Evolutionary conservation across 2,797 vertebrate genomes (phyloP).

Genomic region (Neoniphon sammara): DNA sequence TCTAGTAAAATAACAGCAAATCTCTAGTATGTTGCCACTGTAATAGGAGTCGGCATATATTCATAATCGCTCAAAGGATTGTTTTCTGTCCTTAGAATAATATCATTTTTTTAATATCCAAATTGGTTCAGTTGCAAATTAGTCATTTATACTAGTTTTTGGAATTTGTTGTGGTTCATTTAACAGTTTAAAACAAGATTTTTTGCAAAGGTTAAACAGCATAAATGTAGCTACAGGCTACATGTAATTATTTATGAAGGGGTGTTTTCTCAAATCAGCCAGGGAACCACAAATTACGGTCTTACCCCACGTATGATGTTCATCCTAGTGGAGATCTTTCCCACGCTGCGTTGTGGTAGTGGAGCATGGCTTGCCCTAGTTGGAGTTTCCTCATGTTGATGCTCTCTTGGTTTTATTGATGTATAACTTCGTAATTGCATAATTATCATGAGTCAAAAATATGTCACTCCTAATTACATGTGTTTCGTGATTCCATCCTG

Average conservation of each 20-base stretch:
- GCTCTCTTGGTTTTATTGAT: conserved; percentile 21
- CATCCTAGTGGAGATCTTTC: conserved; percentile 33
- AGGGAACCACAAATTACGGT: conserved; percentile 51
- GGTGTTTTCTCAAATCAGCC: conserved; percentile 38
- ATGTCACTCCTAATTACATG: conserved; percentile 34
- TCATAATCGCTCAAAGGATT: conserved; percentile 12
- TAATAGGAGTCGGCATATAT: not conserved
- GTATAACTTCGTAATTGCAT: conserved; percentile 37
- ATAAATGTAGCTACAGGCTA: conserved; percentile 4
- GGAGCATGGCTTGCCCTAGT: conserved; percentile 22
- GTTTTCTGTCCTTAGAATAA: not conserved
- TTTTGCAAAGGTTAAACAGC: not conserved
- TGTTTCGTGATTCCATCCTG: conserved; percentile 12
- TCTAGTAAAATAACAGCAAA: conserved; percentile 35
- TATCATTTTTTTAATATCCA: not conserved
- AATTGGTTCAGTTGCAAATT: not conserved
- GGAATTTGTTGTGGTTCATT: not conserved
- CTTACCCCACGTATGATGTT: conserved; percentile 7
- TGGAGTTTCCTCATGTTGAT: conserved; percentile 28
- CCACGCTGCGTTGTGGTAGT: conserved; percentile 35
- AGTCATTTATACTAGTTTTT: not conserved
- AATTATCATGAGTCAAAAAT: conserved; percentile 16
- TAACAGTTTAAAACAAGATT: not conserved
- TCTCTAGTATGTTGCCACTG: conserved; percentile 8
- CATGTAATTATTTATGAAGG: conserved; percentile 33